Base-by-base conservation (phyloP, 2,113 vertebrate species). In the Tauraco erythrolophus region DNA sequence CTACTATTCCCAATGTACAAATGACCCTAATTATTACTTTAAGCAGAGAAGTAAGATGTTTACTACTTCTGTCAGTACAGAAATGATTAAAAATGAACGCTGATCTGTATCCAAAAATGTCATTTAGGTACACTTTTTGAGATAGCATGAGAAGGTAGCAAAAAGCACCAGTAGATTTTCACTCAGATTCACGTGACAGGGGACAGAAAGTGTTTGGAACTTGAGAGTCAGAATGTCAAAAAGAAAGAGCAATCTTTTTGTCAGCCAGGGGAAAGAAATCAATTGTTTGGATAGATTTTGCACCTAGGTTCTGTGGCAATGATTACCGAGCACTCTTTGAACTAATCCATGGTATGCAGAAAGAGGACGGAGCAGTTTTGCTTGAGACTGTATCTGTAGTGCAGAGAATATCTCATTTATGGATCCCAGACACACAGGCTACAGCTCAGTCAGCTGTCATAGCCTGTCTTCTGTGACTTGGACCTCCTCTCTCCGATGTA, bases 261-360 rank as follows among this genome's bases (percentile, higher is more conserved):
- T 28, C 50, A 87, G 19, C 5, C 27, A 41, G 5, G 27, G 30
- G 10, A 71, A 87, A 93, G 15, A 41, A 74, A 17, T n/a, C 16
- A 43, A 43, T 35, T 62, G 11, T 62, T 91, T 60, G 28, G 19
- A 46, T 39, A 58, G 14, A 46, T 79, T 85, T 70, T 85, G 35
- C 33, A 45, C 50, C 27, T 64, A 43, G 28, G 13, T 88, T 93
- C 61, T 64, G 6, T 2, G 2, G 15, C 14, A 35, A 30, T 39
- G 39, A 76, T 41, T 77, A 43, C 39, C 77, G 33, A 78, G 9
- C 23, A 64, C 5, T 58, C 25, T 53, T 54, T 46, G 78, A 64
- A 64, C 12, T 33, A 88, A 60, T 10, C 6, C 6, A 25, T 2
- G 0, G 1, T 37, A 75, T 1, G 1, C 11, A 65, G 62, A 83